Base-by-base conservation (phyloP, 2,797 vertebrate species). In the Enteromius unitaeniatus region DNA sequence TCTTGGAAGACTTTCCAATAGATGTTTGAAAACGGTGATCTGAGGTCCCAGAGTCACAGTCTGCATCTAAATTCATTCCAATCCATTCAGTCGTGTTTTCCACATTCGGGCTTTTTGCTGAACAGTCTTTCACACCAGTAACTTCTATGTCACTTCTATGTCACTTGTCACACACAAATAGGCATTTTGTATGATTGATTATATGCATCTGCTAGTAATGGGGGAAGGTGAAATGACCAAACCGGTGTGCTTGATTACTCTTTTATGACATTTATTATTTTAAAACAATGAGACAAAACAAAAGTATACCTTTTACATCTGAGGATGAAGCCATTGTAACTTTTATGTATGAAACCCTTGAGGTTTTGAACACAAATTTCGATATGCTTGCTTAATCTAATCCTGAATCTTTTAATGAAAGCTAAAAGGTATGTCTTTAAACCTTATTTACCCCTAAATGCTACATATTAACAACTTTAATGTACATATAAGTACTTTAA, bases 261-360 rank as follows among this genome's bases (percentile, higher is more conserved):
- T 53, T 58, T 81, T 58, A 9, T 67, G 69, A 70, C 64, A 74
- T 80, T 49, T 80, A 77, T 53, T 53, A 40, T 40, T 40, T 40
- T 40, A 40, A 40, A 40, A 40, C 37, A 49, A 49, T 15, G 47
- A 51, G 19, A 17, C 13, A 76, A 75, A 58, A 75, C 1, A 28
- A 9, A 31, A 40, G 73, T 60, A 42, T 65, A 31, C 28, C 51
- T 37, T 13, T 37, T 58, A 67, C 42, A 65, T 51, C 19, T 51
- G 28, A 23, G 34, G 5, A 65, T 49, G 2, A 64, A 64, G 6
- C 10, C 26, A 21, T 1, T 19, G 17, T 69, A 42, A 23, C 47
- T 65, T 67, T n/a, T 9, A 19, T 31, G 14, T 69, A 67, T 14
- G 34, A 65, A 49, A 13, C 10, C 31, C 19, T 68, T 1, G 1